Evolutionary conservation across 2,113 vertebrate genomes (phyloP).

Genomic region (Coregonus clupeaformis): DNA sequence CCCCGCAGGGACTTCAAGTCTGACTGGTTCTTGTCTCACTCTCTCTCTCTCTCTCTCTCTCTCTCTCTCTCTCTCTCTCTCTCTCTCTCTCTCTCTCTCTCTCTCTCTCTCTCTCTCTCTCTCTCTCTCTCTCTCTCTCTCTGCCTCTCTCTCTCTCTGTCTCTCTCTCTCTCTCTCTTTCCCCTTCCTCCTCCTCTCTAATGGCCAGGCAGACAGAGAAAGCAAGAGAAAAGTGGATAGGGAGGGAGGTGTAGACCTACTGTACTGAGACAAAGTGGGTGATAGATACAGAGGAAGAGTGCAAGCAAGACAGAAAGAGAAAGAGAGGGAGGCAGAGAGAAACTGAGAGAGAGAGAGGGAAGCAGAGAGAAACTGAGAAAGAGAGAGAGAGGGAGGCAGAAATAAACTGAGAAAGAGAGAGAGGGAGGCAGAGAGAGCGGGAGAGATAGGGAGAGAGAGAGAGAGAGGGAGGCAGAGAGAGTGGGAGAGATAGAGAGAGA

Average conservation of each 20-base stretch:
- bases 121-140: too few species aligned
- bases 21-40: background rate
- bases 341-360: too few species aligned
- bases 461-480: too few species aligned
- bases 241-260: background rate
- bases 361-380: background rate
- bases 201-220: background rate
- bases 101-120: too few species aligned
- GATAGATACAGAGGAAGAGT: background rate
- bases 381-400: background rate
- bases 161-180: too few species aligned
- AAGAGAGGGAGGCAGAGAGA: too few species aligned
- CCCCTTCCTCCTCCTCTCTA: too few species aligned
- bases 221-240: background rate
- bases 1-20: background rate
- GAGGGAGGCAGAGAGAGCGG: background rate
- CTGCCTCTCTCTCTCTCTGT: too few species aligned
- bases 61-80: constrained; percentile 5
- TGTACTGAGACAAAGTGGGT: background rate
- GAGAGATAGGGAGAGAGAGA: too few species aligned
- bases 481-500: too few species aligned
- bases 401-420: background rate
- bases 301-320: background rate
- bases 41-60: background rate
- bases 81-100: too few species aligned